Evolutionary conservation across 2,113 vertebrate species (phyloP).

Genomic region (Cottus gobio): DNA sequence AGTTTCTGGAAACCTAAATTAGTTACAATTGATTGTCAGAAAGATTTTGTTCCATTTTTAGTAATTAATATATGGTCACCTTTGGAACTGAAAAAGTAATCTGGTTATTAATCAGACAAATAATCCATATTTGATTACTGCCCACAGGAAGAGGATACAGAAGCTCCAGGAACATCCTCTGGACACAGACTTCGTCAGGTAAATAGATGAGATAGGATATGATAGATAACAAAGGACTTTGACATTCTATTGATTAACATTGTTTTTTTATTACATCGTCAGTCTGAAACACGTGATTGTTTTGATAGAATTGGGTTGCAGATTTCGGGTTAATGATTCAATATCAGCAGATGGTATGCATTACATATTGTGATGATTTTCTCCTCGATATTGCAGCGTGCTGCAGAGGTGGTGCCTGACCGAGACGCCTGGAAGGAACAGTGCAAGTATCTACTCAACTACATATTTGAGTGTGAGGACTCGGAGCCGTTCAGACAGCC

Average conservation of each 20-base stretch:
- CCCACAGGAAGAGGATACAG: conserved; percentile 85
- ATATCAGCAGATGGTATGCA: background rate
- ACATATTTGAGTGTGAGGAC: conserved; percentile 96
- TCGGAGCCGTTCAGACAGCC: conserved; percentile 96
- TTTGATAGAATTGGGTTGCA: background rate
- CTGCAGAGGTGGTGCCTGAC: conserved; percentile 78
- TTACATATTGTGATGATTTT: background rate
- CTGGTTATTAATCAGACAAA: conserved; percentile 5
- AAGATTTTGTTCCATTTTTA: background rate
- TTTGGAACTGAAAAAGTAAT: background rate
- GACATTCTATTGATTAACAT: background rate
- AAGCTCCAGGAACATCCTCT: conserved; percentile 88
- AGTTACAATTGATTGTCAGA: background rate
- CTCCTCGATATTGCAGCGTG: conserved; percentile 44
- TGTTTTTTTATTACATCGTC: background rate
- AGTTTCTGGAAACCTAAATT: background rate
- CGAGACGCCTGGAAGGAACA: conserved; percentile 92
- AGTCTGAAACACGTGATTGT: background rate
- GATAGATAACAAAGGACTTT: background rate
- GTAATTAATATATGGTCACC: background rate
- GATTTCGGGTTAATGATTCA: background rate
- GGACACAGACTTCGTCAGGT: conserved; percentile 86
- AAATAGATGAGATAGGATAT: background rate
- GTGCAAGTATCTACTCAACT: conserved; percentile 90
- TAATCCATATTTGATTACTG: conserved; percentile 5